Evolutionary conservation across 1,140 invertebrate genomes (phyloP), one percentile per base, ranked within the genome.

Genomic region (Leptoteleia sp.): DNA sequence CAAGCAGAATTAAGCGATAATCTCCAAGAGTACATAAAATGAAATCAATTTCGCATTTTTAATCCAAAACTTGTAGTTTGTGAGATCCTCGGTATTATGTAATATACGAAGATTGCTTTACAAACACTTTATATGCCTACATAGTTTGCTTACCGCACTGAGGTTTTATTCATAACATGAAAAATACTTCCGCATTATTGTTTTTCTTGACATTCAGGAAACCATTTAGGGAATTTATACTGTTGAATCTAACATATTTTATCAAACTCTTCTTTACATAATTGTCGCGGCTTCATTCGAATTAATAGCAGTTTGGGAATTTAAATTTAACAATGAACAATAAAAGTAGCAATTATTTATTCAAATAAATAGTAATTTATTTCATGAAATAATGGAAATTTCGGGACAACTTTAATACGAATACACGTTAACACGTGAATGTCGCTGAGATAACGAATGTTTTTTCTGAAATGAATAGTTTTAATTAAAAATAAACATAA

Each of bases 121-220:
- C 22, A 76, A 50, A 52, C 50, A 64, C 57, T 12, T 47, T 40
- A 59, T 65, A 52, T 50, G 52, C 42, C 31, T 65, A 59, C 15
- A 77, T 37, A 57, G 50, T 57, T 77, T 65, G 35, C 50, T 59
- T 22, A 50, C 48, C 73, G 15, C 64, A 13, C 16, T 64, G 57
- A 64, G 64, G 48, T 70, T 77, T 65, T 65, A 62, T 64, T 62
- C 65, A 71, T 47, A 43, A 52, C 29, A 65, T 40, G 57, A 64
- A 70, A 77, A 64, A 62, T 70, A 71, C 59, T 70, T 77, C 59
- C 65, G 57, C 65, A 77, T 77, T 70, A 59, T 77, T 70, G 50
- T 70, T 70, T 77, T 77, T 64, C 50, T 52, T 52, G 12, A 19
- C 9, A 65, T 62, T 40, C 31, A 57, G 13, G 59, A 70, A 77